Conservation (phyloP, 2,113 vertebrate species). For the Phaetusa simplex region DNA sequence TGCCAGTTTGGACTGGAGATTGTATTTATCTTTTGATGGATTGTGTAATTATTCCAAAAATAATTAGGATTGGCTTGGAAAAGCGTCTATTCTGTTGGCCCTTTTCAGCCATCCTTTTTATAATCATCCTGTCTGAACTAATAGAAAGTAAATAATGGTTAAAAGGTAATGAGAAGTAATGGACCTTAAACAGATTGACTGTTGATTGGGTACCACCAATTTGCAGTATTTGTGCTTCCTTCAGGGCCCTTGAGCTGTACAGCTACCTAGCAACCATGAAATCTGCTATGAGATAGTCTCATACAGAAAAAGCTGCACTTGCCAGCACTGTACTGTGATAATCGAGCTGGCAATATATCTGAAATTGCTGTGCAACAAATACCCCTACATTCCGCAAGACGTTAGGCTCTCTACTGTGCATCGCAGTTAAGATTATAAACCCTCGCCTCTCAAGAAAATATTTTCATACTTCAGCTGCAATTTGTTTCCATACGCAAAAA, state of each 20-base stretch:
- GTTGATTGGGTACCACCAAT: constrained; percentile 70
- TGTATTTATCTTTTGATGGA: constrained; percentile 45
- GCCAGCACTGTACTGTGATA: constrained; percentile 43
- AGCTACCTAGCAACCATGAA: constrained; percentile 85
- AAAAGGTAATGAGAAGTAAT: constrained; percentile 62
- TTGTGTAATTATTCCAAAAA: constrained; percentile 47
- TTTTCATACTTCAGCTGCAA: not conserved
- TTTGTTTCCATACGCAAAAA: not conserved
- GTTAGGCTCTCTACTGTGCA: not conserved
- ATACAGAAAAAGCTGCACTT: constrained; percentile 61
- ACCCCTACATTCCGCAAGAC: not conserved
- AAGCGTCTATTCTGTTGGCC: constrained; percentile 6
- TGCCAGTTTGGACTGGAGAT: constrained; percentile 33
- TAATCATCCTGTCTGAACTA: constrained; percentile 37
- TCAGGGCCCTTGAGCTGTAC: constrained; percentile 62
- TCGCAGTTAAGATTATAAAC: not conserved
- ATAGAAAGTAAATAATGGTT: constrained; percentile 55
- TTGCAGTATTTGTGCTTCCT: constrained; percentile 68
- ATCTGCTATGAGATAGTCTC: constrained; percentile 73
- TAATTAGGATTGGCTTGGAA: constrained; percentile 50
- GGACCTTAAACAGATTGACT: constrained; percentile 60
- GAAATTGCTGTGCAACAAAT: constrained; percentile 30
- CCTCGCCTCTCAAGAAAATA: not conserved
- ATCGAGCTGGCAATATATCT: constrained; percentile 65
- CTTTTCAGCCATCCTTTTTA: constrained; percentile 35